Conservation (phyloP, 2,113 vertebrate genomes). For the Zootoca vivipara region DNA sequence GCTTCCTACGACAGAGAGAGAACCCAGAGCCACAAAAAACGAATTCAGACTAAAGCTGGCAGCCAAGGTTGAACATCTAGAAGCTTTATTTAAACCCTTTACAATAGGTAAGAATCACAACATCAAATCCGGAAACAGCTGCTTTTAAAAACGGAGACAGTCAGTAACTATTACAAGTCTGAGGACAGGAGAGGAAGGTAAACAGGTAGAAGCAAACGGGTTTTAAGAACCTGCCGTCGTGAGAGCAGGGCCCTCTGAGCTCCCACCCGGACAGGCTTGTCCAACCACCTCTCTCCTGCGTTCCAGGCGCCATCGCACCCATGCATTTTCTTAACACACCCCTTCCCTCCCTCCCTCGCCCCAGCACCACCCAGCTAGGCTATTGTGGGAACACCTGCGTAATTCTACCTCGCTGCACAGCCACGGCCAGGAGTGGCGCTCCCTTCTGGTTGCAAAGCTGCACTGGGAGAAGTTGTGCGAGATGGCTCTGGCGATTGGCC, state of each 20-base stretch:
- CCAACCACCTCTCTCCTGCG: background rate
- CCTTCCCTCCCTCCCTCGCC: background rate
- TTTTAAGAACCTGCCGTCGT: rapidly evolving
- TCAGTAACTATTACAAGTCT: slow-evolving; percentile 35
- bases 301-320: background rate
- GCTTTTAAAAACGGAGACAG: slow-evolving; percentile 43
- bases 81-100: slow-evolving; percentile 80
- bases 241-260: background rate
- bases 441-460: background rate
- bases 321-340: background rate
- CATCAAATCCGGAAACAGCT: slow-evolving; percentile 63
- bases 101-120: slow-evolving; percentile 73
- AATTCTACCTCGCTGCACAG: background rate
- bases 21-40: background rate
- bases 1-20: background rate
- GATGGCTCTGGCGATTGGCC: background rate
- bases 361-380: background rate
- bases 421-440: background rate
- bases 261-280: background rate
- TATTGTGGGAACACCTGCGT: background rate
- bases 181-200: background rate
- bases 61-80: slow-evolving; percentile 53
- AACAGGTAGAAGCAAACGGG: slow-evolving; percentile 30
- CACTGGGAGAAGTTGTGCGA: rapidly evolving
- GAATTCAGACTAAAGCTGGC: background rate